Evolutionary conservation across 2,113 vertebrate genomes (phyloP).

Genomic region (Alosa alosa): DNA sequence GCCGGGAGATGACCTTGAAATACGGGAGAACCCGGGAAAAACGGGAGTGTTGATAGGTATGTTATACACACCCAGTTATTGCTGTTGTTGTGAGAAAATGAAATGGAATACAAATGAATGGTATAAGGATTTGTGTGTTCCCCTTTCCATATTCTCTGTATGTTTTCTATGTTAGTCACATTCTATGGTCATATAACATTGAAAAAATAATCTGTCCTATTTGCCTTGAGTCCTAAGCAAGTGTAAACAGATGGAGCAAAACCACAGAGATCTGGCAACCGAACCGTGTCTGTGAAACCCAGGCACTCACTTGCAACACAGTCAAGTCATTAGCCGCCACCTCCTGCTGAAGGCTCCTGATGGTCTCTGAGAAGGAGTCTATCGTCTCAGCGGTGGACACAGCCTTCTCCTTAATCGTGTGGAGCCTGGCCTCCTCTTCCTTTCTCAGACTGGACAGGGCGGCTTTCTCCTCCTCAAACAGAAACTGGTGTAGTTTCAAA

Average conservation of each 20-base stretch:
- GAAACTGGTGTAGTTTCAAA: constrained; percentile 62
- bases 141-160: not conserved
- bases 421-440: constrained; percentile 61
- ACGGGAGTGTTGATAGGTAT: too few species aligned
- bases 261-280: not conserved
- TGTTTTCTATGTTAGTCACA: not conserved
- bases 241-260: not conserved
- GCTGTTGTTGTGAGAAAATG: not conserved
- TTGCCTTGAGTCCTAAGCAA: not conserved
- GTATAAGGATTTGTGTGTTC: not conserved
- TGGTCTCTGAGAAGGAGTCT: constrained; percentile 54
- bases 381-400: constrained; percentile 51
- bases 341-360: constrained; percentile 54
- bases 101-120: not conserved
- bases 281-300: not conserved
- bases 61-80: not conserved
- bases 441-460: constrained; percentile 59
- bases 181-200: not conserved
- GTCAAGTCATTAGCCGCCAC: constrained; percentile 57
- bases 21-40: too few species aligned
- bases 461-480: constrained; percentile 58
- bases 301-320: constrained; percentile 58
- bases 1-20: too few species aligned
- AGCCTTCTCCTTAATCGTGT: constrained; percentile 51
- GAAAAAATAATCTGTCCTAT: not conserved